phyloP scores from a whole-genome alignment of 2,888 invertebrate genomes.

The Stenodera caucasica region DNA sequence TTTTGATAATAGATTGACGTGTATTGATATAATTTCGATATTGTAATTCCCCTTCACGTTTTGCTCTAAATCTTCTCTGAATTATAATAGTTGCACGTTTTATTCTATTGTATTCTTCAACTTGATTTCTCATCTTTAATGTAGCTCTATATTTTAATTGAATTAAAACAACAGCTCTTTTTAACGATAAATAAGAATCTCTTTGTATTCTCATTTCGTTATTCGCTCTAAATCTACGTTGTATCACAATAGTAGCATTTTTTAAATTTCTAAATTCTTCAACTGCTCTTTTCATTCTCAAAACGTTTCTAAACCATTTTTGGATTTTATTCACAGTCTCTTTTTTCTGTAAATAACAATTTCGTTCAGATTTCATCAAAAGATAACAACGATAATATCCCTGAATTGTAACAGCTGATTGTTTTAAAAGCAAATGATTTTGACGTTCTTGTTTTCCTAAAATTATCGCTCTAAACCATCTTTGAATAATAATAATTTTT shows the following conservation, averaged over 20 bases:
- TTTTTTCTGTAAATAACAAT: constrained; percentile 27
- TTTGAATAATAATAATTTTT: constrained; percentile 54
- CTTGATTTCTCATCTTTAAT: not conserved
- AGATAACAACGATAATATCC: constrained; percentile 8
- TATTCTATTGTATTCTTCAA: not conserved
- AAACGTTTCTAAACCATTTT: constrained; percentile 24
- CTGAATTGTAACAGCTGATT: constrained; percentile 34
- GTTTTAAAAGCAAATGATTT: constrained; percentile 48
- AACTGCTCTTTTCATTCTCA: constrained; percentile 34
- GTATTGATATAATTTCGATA: not conserved
- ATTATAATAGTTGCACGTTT: not conserved
- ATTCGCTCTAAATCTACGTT: constrained; percentile 37
- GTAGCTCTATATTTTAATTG: constrained; percentile 9
- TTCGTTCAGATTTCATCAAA: constrained; percentile 25
- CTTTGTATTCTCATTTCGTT: constrained; percentile 32
- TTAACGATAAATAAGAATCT: constrained; percentile 22
- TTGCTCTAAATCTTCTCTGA: constrained; percentile 1
- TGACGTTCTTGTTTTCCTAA: constrained; percentile 23
- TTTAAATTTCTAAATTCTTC: constrained; percentile 34
- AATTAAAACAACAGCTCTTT: constrained; percentile 10
- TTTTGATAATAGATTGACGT: not conserved
- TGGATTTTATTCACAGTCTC: not conserved
- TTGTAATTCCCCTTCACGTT: not conserved
- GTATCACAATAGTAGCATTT: constrained; percentile 30
- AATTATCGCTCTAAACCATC: constrained; percentile 53